Conservation (phyloP, 2,888 invertebrate species). For the Agriotes lineatus region DNA sequence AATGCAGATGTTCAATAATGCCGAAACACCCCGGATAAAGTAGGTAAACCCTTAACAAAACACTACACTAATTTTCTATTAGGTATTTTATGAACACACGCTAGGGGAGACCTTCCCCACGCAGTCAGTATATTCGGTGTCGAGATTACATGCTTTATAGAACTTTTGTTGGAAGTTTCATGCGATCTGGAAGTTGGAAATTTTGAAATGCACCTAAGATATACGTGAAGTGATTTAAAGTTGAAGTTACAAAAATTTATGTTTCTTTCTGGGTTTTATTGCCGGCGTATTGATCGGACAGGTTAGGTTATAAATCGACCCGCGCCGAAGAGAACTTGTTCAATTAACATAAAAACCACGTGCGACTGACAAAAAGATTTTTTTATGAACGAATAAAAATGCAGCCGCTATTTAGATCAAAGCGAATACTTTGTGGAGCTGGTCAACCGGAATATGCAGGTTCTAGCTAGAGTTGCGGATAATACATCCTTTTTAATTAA, state of each 20-base stretch:
- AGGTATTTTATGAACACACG: not conserved
- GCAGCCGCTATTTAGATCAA: slow-evolving; percentile 9
- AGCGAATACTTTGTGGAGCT: slow-evolving; percentile 15
- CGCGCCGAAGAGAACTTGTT: slow-evolving; percentile 11
- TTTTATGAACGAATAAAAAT: slow-evolving; percentile 25
- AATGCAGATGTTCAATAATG: too few relatives aligned
- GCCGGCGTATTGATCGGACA: slow-evolving; percentile 13
- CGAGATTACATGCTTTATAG: slow-evolving; percentile 19
- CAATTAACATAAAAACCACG: slow-evolving; percentile 29
- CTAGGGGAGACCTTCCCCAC: not conserved
- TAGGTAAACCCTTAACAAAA: not conserved
- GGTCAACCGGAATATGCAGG: slow-evolving; percentile 25
- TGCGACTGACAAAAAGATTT: slow-evolving; percentile 23
- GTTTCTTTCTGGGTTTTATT: slow-evolving; percentile 10
- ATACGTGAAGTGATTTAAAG: slow-evolving; percentile 14
- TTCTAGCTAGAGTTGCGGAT: not conserved
- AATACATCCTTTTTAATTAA: slow-evolving; percentile 11
- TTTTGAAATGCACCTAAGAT: slow-evolving; percentile 15
- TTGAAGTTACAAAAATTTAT: slow-evolving; percentile 2
- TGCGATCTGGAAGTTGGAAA: slow-evolving; percentile 13
- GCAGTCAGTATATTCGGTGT: slow-evolving; percentile 16
- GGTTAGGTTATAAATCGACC: slow-evolving; percentile 12
- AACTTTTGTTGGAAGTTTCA: slow-evolving; percentile 19
- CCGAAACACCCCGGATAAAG: not conserved
- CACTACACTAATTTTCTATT: slow-evolving; percentile 7